Base-by-base conservation (phyloP, 2,888 invertebrate genomes). In the Hermaeophaga mercurialis region DNA sequence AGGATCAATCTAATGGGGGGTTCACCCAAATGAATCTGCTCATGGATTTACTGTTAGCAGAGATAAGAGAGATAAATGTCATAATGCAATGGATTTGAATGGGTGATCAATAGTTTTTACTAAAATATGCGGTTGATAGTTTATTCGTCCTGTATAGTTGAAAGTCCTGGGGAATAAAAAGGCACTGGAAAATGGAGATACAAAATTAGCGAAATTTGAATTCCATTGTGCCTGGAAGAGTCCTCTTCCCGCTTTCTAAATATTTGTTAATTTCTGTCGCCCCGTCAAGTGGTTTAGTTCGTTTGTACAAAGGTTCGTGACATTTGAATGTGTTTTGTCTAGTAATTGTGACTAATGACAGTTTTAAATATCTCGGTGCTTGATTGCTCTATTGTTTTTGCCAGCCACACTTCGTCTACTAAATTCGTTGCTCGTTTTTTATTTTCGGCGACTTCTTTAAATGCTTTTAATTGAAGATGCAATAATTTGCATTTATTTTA, bases 261-360 rank as follows among this genome's bases (percentile, higher is more conserved):
- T 39, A 39, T 39, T 56, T 56, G 55, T 49, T 56, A 56, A 56
- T 49, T 56, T 56, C 26, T 49, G 55, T 31, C 44, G 49, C 44
- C 44, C 38, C 34, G 17, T 58, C 63, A 64, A 63, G 64, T 64
- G 46, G 56, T 49, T 48, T 65, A 58, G 65, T 65, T 62, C 60
- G 64, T 65, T 65, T 61, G 61, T 63, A 55, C 57, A 12, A 59
- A 63, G 57, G 63, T 64, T 59, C 56, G 66, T 64, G 66, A 65
- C 66, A 64, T 66, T 62, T 66, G 62, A 64, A 66, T 65, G 66
- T 31, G 45, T 56, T 56, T 53, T 63, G 64, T 63, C 66, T 65
- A 60, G 67, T 68, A 67, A 70, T 70, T 70, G 66, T 69, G 67
- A 70, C 68, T 68, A 69, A 70, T 70, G 66, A 59, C 54, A 61